Conservation (phyloP, 2,113 vertebrate species). For the Notothenia coriiceps region DNA sequence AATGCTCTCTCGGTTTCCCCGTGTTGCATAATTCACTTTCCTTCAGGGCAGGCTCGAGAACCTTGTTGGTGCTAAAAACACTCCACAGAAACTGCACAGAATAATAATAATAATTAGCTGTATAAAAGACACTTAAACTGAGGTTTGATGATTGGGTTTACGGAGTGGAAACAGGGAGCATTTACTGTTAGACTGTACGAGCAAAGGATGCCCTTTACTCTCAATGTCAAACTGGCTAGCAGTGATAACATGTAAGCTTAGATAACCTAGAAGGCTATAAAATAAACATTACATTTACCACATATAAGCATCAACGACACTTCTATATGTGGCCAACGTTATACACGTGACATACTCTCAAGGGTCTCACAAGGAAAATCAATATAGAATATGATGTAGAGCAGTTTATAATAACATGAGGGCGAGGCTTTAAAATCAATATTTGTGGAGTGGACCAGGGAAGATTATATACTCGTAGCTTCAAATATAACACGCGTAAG, state of each 20-base stretch:
- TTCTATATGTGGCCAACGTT: conserved; percentile 3
- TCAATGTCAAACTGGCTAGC: background rate
- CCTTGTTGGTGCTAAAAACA: conserved; percentile 44
- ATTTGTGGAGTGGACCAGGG: conserved; percentile 40
- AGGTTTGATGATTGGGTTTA: conserved; percentile 11
- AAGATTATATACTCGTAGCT: conserved; percentile 45
- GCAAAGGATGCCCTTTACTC: background rate
- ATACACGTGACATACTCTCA: conserved; percentile 26
- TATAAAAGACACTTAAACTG: background rate
- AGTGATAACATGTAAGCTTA: background rate
- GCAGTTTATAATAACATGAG: conserved; percentile 65
- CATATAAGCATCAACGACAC: conserved; percentile 22
- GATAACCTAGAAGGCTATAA: conserved; percentile 12
- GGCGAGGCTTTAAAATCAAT: conserved; percentile 63
- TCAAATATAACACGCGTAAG: conserved; percentile 14
- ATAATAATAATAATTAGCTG: conserved; percentile 15
- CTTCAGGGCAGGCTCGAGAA: conserved; percentile 53
- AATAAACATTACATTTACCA: conserved; percentile 2
- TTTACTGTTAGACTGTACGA: background rate
- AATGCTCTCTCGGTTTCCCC: conserved; percentile 50
- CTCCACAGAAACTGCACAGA: conserved; percentile 28
- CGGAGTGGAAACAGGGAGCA: background rate
- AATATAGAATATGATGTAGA: conserved; percentile 70
- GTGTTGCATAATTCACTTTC: conserved; percentile 76
- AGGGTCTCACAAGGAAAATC: conserved; percentile 64